Conservation (phyloP, 2,113 vertebrate genomes). For the Aegotheles bennettii region DNA sequence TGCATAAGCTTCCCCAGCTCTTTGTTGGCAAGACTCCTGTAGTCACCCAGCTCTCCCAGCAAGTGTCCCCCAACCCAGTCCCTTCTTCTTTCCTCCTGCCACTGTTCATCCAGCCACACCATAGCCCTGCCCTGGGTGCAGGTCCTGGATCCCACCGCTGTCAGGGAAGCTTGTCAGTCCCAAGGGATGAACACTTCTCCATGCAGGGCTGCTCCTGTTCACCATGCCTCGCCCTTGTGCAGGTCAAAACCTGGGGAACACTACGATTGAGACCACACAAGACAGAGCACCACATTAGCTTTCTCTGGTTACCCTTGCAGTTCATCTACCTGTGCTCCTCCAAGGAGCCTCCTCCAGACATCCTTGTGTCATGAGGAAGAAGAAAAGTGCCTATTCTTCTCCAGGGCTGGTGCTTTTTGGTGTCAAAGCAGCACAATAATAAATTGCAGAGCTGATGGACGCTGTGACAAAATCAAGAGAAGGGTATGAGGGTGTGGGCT, state of each 20-base stretch:
- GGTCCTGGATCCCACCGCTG: background rate
- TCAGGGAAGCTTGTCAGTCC: background rate
- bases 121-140: background rate
- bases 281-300: background rate
- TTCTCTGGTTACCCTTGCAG: background rate
- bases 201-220: background rate
- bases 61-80: background rate
- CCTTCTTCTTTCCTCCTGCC: background rate
- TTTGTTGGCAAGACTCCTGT: background rate
- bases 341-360: background rate
- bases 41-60: background rate
- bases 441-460: background rate
- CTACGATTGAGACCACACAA: rapidly evolving
- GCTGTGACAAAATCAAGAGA: background rate
- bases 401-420: background rate
- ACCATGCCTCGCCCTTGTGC: background rate
- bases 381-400: background rate
- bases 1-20: background rate
- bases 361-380: background rate
- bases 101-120: background rate
- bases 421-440: background rate
- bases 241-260: background rate
- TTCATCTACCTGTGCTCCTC: background rate
- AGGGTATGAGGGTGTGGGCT: background rate
- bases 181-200: background rate